These are phyloP conservation scores for Zophobas atratus DNA, from an alignment of 1,140 invertebrate species.

Conservation along the genomic window DNA sequence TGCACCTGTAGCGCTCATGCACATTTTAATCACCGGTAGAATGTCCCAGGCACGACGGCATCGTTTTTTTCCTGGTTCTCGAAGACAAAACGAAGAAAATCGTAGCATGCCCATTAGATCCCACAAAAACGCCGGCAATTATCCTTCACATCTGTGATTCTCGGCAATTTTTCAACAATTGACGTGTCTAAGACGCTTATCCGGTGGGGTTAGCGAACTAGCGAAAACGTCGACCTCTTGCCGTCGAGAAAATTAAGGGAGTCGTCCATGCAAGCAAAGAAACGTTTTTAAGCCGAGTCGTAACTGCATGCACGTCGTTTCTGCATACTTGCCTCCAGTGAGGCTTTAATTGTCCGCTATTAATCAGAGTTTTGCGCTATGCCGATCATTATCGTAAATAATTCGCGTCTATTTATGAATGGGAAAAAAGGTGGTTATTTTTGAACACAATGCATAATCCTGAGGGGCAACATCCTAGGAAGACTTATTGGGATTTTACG, in stretches of 20 bases:
- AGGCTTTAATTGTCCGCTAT: conserved; percentile 28
- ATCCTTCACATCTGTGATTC: background rate
- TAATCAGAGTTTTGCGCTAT: conserved; percentile 17
- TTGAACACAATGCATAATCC: conserved; percentile 14
- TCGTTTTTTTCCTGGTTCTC: background rate
- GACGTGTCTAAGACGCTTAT: conserved; percentile 10
- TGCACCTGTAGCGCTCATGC: too few species aligned
- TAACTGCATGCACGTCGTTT: conserved; percentile 23
- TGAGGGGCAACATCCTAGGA: background rate
- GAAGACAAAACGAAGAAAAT: too few species aligned
- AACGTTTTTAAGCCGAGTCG: background rate
- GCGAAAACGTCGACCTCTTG: background rate
- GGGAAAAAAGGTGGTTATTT: conserved; percentile 1
- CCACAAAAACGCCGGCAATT: background rate
- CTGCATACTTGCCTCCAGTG: conserved; percentile 13
- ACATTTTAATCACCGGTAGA: background rate
- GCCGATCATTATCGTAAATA: conserved; percentile 25
- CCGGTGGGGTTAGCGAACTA: background rate
- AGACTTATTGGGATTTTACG: conserved; percentile 9
- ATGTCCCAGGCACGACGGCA: background rate
- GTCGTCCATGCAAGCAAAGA: conserved; percentile 3
- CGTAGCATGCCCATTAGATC: background rate
- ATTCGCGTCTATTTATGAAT: conserved; percentile 28
- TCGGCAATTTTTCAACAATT: background rate
- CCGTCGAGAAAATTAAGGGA: conserved; percentile 12